phyloP scores from a whole-genome alignment of 2,888 invertebrate species.

The Conus canariensis region DNA sequence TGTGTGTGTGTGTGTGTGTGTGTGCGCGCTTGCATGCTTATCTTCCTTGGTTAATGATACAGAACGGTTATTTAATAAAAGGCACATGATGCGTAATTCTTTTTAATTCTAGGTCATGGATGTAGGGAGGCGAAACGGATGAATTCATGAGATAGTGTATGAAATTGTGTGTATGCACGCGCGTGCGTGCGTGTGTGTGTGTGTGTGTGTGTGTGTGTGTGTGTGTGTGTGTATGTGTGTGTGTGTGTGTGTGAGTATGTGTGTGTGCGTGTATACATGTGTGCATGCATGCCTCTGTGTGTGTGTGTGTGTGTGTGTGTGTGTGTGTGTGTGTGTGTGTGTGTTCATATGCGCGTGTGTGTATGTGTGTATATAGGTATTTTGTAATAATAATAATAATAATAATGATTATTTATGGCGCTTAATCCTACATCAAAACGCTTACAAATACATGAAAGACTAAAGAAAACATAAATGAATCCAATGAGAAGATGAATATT shows the following conservation, averaged over 20 bases:
- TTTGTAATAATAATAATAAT: too few relatives aligned
- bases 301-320: constrained; percentile 3
- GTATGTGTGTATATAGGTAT: not conserved
- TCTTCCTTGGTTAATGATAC: not conserved
- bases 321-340: constrained; percentile 16
- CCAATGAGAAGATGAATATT: too few relatives aligned
- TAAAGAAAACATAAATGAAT: too few relatives aligned
- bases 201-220: too few relatives aligned
- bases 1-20: too few relatives aligned
- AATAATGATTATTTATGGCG: not conserved
- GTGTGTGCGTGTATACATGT: not conserved
- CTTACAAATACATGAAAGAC: too few relatives aligned
- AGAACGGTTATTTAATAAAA: too few relatives aligned
- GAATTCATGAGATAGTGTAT: not conserved
- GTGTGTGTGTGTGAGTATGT: not conserved
- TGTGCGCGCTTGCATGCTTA: not conserved
- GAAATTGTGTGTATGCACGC: not conserved
- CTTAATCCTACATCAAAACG: too few relatives aligned
- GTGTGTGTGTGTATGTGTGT: not conserved
- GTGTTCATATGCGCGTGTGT: not conserved
- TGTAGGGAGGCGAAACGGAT: not conserved
- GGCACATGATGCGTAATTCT: too few relatives aligned
- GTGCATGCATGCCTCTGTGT: too few relatives aligned
- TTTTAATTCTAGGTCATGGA: too few relatives aligned
- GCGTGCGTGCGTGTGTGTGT: too few relatives aligned